These are phyloP conservation scores for Catamblyrhynchus diadema DNA, from an alignment of 2,797 vertebrate species.

Conservation along the genomic window DNA sequence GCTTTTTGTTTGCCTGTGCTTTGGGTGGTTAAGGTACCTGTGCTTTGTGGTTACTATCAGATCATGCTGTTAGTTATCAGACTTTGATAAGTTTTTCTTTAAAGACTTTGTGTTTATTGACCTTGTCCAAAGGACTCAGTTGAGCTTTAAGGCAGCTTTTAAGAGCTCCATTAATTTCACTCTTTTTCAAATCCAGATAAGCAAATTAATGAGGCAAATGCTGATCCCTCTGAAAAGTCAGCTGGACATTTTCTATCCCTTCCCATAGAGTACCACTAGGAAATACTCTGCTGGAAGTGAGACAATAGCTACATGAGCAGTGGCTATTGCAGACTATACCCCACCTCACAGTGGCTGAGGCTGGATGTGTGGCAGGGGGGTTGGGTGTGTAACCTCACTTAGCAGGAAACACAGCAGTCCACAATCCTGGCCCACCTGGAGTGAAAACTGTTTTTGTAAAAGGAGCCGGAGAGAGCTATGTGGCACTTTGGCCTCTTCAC, in stretches of 20 bases:
- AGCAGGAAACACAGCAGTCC: not conserved
- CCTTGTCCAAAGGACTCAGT: not conserved
- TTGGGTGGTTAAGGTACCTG: not conserved
- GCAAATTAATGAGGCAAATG: not conserved
- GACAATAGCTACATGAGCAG: not conserved
- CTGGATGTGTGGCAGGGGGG: not conserved
- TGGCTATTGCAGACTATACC: not conserved
- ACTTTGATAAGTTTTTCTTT: not conserved
- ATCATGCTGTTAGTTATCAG: not conserved
- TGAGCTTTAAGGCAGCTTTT: not conserved
- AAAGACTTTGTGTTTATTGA: not conserved
- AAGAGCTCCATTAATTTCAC: not conserved
- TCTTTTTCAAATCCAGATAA: not conserved
- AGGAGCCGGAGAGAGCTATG: not conserved
- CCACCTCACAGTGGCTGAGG: not conserved
- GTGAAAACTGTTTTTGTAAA: not conserved
- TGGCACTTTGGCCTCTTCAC: not conserved
- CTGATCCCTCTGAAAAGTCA: not conserved
- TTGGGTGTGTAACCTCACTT: not conserved
- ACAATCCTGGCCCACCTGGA: fast-evolving
- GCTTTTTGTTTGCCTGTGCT: not conserved
- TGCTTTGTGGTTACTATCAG: not conserved
- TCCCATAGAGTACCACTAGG: not conserved
- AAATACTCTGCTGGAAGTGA: not conserved
- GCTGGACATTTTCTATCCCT: not conserved